Evolutionary conservation across 2,113 vertebrate genomes (phyloP).

Genomic region (Nibea albiflora): DNA sequence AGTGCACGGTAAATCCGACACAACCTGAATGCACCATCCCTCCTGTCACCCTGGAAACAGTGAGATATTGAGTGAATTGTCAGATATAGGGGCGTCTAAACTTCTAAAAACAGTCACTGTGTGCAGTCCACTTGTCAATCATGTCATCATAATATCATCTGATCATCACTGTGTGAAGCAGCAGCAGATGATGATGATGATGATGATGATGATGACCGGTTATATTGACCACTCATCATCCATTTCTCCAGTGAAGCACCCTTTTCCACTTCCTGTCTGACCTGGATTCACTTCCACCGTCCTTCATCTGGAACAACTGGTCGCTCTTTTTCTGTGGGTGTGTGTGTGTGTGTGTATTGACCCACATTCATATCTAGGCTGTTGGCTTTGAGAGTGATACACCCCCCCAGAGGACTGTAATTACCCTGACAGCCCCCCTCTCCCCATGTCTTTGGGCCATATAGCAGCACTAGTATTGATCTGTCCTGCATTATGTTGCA

Average conservation of each 20-base stretch:
- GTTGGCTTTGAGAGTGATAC: slow-evolving; percentile 50
- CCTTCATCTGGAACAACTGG: slow-evolving; percentile 54
- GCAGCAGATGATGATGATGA: neutral
- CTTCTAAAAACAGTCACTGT: neutral
- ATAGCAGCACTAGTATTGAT: slow-evolving; percentile 62
- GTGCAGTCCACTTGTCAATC: neutral
- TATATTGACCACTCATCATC: neutral
- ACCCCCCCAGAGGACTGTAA: slow-evolving; percentile 66
- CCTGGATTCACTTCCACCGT: slow-evolving; percentile 50
- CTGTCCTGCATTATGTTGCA: slow-evolving; percentile 39
- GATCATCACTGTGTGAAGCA: neutral
- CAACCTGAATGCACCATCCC: neutral
- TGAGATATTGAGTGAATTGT: neutral
- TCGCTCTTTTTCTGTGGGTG: slow-evolving; percentile 18
- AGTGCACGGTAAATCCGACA: neutral
- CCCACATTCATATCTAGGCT: slow-evolving; percentile 72
- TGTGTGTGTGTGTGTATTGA: slow-evolving; percentile 55
- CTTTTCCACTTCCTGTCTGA: slow-evolving; percentile 53
- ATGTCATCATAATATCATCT: neutral
- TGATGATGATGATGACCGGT: neutral
- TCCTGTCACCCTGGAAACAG: slow-evolving; percentile 24
- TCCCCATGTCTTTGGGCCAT: slow-evolving; percentile 13
- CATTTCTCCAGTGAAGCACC: neutral
- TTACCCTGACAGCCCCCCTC: slow-evolving; percentile 59
- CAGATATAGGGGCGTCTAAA: neutral